These are phyloP conservation scores for Acheta domesticus DNA, from an alignment of 2,888 invertebrate species.

Conservation along the genomic window DNA sequence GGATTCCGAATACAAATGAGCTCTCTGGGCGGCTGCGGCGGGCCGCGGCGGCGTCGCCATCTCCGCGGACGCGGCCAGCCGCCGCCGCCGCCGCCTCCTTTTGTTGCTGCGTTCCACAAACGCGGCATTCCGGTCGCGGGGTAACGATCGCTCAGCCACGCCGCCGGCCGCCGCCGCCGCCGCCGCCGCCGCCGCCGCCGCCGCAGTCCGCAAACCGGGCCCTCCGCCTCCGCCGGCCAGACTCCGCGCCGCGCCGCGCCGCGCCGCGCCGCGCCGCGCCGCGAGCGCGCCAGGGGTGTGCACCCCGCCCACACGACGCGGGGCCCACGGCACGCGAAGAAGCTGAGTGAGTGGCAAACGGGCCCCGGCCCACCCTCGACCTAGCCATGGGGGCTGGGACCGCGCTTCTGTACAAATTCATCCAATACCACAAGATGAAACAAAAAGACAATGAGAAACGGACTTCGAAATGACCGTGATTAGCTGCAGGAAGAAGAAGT, in stretches of 20 bases:
- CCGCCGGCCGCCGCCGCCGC: neutral
- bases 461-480: no score
- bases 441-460: no score
- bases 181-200: neutral
- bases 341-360: no score
- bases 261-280: neutral
- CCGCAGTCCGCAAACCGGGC: neutral
- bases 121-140: neutral
- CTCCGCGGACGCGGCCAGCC: neutral
- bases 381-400: no score
- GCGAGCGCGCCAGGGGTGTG: neutral
- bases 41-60: no score
- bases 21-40: no score
- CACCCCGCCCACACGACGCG: neutral
- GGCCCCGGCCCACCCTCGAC: no score
- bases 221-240: neutral
- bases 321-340: no score
- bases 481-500: no score
- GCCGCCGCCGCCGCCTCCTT: neutral
- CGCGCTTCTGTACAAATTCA: no score
- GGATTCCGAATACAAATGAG: no score
- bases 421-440: no score
- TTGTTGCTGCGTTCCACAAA: neutral
- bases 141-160: neutral
- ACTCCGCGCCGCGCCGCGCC: neutral